Conservation (phyloP, 2,113 vertebrate species). For the Eublepharis macularius region DNA sequence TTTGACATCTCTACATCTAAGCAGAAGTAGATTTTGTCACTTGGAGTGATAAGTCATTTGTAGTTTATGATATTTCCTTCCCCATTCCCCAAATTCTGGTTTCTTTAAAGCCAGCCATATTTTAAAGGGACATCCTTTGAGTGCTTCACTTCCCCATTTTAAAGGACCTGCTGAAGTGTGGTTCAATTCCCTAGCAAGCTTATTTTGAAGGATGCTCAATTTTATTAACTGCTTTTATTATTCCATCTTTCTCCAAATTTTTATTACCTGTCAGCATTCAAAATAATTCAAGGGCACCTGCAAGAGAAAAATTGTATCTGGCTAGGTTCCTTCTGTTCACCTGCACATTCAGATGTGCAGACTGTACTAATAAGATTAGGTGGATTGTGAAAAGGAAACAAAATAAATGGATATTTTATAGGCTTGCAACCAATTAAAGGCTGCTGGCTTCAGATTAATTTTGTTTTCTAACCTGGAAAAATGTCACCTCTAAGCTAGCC, state of each 20-base stretch:
- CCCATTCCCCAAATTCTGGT: not conserved
- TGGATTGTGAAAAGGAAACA: constrained; percentile 3
- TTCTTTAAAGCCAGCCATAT: not conserved
- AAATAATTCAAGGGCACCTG: constrained; percentile 11
- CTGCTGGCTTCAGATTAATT: constrained; percentile 39
- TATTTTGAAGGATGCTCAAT: not conserved
- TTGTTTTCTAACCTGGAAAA: constrained; percentile 32
- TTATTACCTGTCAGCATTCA: not conserved
- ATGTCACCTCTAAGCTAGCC: constrained; percentile 30
- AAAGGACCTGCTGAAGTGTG: not conserved
- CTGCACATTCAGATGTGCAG: not conserved
- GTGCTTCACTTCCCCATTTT: not conserved
- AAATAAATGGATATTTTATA: constrained; percentile 39
- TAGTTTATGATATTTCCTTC: not conserved
- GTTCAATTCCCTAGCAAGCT: not conserved
- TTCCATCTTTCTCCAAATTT: constrained; percentile 6
- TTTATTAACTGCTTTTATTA: constrained; percentile 22
- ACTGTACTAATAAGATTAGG: constrained; percentile 6
- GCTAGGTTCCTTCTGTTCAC: not conserved
- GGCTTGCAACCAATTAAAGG: constrained; percentile 21
- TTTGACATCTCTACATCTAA: not conserved
- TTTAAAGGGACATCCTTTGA: not conserved
- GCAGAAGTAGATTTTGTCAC: not conserved
- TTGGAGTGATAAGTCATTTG: not conserved
- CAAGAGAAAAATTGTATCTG: not conserved